phyloP scores from a whole-genome alignment of 1,140 invertebrate species.

The Paraescarpia echinospica region DNA sequence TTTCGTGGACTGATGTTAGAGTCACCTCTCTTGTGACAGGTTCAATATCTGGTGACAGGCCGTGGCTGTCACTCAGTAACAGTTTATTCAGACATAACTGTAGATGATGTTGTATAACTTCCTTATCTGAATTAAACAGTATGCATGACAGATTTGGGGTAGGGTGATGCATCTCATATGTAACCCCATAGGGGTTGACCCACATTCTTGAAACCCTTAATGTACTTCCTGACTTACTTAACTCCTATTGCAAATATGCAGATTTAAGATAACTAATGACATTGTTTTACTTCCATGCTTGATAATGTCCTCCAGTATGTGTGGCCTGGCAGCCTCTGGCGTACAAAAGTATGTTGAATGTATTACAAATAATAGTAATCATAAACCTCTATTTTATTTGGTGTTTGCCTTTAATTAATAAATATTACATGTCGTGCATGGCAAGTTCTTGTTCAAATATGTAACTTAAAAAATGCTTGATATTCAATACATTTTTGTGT shows the following conservation, averaged over 20 bases:
- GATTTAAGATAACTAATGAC: neutral
- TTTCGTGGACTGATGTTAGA: neutral
- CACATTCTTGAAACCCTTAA: neutral
- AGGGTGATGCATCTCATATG: neutral
- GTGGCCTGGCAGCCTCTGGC: neutral
- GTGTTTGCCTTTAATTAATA: too few species aligned
- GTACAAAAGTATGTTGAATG: too few species aligned
- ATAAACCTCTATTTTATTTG: too few species aligned
- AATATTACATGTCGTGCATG: too few species aligned
- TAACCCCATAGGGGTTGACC: neutral
- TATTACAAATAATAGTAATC: too few species aligned
- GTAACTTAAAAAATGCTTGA: neutral
- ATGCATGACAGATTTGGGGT: neutral
- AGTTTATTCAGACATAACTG: neutral
- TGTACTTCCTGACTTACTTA: neutral
- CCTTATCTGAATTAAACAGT: neutral
- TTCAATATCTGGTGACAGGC: neutral
- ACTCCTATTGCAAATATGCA: neutral
- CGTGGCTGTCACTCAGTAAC: neutral
- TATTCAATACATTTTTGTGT: neutral
- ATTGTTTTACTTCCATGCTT: neutral
- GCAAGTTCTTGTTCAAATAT: too few species aligned
- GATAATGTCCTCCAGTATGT: neutral
- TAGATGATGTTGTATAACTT: neutral
- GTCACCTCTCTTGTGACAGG: neutral